Conservation (phyloP, 2,797 vertebrate genomes). For the Cyclura pinguis region DNA sequence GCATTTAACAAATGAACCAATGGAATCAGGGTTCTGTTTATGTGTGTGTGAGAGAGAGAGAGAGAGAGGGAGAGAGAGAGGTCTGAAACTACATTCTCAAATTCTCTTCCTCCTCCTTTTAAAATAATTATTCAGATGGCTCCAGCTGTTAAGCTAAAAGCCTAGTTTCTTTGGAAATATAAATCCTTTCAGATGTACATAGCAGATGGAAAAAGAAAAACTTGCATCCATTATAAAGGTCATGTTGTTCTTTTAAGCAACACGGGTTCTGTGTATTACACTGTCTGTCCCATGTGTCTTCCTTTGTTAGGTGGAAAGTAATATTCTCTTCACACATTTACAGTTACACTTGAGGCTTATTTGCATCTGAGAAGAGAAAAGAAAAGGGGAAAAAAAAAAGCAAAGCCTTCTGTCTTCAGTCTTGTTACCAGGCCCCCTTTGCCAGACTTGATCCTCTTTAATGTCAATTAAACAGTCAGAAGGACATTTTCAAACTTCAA, state of each 20-base stretch:
- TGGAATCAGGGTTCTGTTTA: too few species aligned
- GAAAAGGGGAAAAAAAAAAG: not conserved
- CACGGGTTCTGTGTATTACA: conserved; percentile 27
- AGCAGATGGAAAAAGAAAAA: conserved; percentile 31
- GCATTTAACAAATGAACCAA: not conserved
- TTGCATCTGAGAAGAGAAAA: not conserved
- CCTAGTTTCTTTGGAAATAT: conserved; percentile 49
- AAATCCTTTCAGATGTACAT: conserved; percentile 23
- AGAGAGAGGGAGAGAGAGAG: not conserved
- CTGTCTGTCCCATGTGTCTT: conserved; percentile 33
- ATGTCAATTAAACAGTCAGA: conserved; percentile 30
- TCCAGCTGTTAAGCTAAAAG: conserved; percentile 58
- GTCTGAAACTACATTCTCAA: not conserved
- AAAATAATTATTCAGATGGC: conserved; percentile 28
- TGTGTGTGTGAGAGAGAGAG: too few species aligned
- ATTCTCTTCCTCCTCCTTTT: conserved; percentile 25
- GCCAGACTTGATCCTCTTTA: conserved; percentile 30
- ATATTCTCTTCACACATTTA: not conserved
- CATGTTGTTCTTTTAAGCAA: conserved; percentile 58
- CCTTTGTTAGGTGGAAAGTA: conserved; percentile 28
- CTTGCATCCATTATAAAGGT: conserved; percentile 56
- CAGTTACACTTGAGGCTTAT: conserved; percentile 38
- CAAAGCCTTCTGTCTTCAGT: conserved; percentile 28
- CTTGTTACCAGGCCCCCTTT: not conserved
- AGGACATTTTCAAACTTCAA: conserved; percentile 25